Conservation (phyloP, 2,113 vertebrate species). For the Lichenostomus cassidix region DNA sequence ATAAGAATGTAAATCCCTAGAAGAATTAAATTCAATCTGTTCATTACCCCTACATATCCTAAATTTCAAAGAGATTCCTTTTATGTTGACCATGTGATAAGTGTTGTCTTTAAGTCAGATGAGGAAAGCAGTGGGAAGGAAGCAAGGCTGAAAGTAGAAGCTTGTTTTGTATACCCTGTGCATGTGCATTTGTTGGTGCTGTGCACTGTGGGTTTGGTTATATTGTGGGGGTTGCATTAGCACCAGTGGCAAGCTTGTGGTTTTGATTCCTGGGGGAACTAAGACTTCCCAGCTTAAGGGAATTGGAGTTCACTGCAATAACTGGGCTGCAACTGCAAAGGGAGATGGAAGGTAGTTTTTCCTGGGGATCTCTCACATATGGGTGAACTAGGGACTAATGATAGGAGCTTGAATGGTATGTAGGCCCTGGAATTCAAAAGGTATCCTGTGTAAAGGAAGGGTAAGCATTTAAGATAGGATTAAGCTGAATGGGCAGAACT, state of each 20-base stretch:
- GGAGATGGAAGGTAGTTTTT: neutral
- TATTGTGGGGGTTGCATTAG: neutral
- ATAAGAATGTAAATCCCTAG: neutral
- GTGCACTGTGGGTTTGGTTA: neutral
- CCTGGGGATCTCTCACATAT: accelerated
- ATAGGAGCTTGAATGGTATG: neutral
- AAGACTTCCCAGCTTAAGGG: neutral
- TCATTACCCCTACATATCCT: neutral
- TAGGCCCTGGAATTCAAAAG: neutral
- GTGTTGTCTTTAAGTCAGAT: neutral
- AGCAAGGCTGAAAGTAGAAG: neutral
- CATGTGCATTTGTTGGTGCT: neutral
- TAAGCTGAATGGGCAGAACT: neutral
- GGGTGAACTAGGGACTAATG: neutral
- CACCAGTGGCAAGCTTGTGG: neutral
- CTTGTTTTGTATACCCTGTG: neutral
- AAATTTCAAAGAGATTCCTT: neutral
- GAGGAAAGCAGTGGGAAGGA: neutral
- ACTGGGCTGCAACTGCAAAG: neutral
- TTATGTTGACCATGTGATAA: neutral
- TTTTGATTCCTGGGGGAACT: neutral
- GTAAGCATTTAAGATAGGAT: neutral
- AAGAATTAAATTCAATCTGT: neutral
- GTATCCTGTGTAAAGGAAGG: neutral
- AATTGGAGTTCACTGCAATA: neutral